Evolutionary conservation across 2,888 invertebrate species (phyloP).

Genomic region (Melieria crassipennis): DNA sequence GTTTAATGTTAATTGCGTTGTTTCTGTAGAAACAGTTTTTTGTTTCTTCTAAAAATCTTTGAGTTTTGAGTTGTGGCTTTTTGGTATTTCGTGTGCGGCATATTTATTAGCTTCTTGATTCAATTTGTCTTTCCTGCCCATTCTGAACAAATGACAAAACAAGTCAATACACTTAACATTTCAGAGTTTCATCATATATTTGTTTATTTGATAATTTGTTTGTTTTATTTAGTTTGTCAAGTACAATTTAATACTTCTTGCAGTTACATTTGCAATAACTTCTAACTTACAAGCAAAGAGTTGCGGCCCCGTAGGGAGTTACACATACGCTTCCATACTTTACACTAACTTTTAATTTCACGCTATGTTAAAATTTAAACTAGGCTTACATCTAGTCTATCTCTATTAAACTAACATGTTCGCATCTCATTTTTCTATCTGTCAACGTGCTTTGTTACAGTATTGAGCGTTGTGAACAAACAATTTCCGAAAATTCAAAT

Average conservation of each 20-base stretch:
- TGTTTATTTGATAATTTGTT: neutral
- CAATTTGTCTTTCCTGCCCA: too few species aligned
- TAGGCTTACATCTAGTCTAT: neutral
- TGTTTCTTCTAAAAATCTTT: too few species aligned
- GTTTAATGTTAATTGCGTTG: too few species aligned
- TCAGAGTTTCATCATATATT: neutral
- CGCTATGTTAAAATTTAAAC: neutral
- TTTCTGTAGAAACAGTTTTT: too few species aligned
- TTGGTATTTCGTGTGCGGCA: too few species aligned
- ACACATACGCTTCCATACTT: neutral
- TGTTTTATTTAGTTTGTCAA: constrained; percentile 2
- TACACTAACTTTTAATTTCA: constrained; percentile 6
- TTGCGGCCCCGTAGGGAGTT: too few species aligned
- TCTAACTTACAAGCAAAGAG: neutral
- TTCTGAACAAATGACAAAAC: too few species aligned
- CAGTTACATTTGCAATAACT: neutral
- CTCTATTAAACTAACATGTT: neutral
- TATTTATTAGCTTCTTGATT: too few species aligned
- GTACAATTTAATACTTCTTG: constrained; percentile 8
- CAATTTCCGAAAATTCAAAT: neutral
- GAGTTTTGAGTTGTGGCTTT: too few species aligned
- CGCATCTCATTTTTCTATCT: neutral
- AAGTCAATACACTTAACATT: too few species aligned
- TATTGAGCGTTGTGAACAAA: constrained; percentile 2
- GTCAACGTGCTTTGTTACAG: neutral